Percentiles rank a stretch among this genome's conserved stretches.
phyloP scores from a whole-genome alignment of 2,797 vertebrate species.

The Kryptopterus vitreolus region DNA sequence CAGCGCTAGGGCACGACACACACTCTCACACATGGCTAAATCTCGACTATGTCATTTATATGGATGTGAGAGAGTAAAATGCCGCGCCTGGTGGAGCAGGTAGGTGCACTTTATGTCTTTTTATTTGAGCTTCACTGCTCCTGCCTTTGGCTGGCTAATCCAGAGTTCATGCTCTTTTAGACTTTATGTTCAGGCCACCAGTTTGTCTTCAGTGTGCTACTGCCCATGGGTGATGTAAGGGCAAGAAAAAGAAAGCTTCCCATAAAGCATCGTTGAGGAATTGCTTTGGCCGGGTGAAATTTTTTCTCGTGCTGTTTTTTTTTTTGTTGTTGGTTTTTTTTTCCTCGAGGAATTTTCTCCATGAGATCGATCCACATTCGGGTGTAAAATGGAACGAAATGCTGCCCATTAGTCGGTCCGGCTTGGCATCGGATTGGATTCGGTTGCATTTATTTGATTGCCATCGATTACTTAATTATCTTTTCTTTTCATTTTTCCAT shows the following conservation, averaged over 20 bases:
- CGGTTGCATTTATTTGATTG: background rate
- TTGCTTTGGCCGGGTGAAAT: slow-evolving; percentile 42
- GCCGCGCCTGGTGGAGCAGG: slow-evolving; percentile 49
- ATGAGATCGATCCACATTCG: slow-evolving; percentile 42
- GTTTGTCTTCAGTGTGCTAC: slow-evolving; percentile 45
- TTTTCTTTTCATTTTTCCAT: background rate
- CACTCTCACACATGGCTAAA: slow-evolving; percentile 21
- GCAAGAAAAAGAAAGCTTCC: slow-evolving; percentile 32
- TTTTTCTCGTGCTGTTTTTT: slow-evolving; percentile 33
- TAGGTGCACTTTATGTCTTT: slow-evolving; percentile 59
- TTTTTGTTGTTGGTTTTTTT: slow-evolving; percentile 43
- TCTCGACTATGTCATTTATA: slow-evolving; percentile 43
- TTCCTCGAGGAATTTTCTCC: slow-evolving; percentile 3
- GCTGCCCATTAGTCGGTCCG: slow-evolving; percentile 27
- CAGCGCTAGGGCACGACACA: slow-evolving; percentile 28
- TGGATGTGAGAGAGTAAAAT: slow-evolving; percentile 39
- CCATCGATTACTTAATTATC: background rate
- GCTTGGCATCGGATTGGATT: slow-evolving; percentile 32
- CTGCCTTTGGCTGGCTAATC: slow-evolving; percentile 36
- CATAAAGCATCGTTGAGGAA: slow-evolving; percentile 40
- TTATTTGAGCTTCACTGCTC: slow-evolving; percentile 45
- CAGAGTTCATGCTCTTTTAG: slow-evolving; percentile 34
- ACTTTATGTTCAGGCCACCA: slow-evolving; percentile 39
- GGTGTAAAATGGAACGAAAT: slow-evolving; percentile 54
- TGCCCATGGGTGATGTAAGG: slow-evolving; percentile 39